Conservation (phyloP, 2,888 invertebrate genomes). For the Amphipoea lucens region DNA sequence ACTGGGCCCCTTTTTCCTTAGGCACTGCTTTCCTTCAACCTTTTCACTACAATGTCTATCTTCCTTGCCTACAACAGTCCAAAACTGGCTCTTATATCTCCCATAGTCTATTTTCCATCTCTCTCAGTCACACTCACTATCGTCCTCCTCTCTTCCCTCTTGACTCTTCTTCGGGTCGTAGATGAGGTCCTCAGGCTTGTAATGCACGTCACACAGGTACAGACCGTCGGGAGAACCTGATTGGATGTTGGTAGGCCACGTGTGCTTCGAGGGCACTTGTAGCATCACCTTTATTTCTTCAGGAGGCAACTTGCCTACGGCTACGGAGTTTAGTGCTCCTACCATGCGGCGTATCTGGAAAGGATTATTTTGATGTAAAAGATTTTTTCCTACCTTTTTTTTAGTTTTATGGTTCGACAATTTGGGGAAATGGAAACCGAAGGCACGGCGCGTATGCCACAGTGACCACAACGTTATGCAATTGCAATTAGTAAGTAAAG, state of each 20-base stretch:
- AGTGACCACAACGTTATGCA: neutral
- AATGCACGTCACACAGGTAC: constrained; percentile 93
- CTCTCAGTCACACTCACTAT: constrained; percentile 51
- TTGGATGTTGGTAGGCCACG: constrained; percentile 90
- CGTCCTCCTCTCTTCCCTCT: constrained; percentile 59
- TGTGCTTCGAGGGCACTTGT: constrained; percentile 93
- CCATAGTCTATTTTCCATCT: constrained; percentile 1
- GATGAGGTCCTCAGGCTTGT: constrained; percentile 90
- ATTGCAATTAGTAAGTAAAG: neutral
- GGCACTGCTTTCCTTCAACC: neutral
- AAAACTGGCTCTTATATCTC: neutral
- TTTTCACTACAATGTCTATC: neutral
- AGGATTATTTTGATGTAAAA: constrained; percentile 6
- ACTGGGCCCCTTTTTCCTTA: neutral
- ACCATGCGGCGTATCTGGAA: constrained; percentile 94
- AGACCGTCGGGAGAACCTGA: constrained; percentile 92
- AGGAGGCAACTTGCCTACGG: constrained; percentile 90
- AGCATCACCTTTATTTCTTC: constrained; percentile 94
- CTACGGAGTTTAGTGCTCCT: constrained; percentile 92
- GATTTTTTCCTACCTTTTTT: neutral
- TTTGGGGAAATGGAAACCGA: neutral
- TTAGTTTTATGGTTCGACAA: neutral
- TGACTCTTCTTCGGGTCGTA: constrained; percentile 70
- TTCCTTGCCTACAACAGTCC: neutral
- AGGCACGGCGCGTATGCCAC: neutral